Conservation (phyloP, 64 coral and sea anemone species). For the Astreopora myriophthalma region DNA sequence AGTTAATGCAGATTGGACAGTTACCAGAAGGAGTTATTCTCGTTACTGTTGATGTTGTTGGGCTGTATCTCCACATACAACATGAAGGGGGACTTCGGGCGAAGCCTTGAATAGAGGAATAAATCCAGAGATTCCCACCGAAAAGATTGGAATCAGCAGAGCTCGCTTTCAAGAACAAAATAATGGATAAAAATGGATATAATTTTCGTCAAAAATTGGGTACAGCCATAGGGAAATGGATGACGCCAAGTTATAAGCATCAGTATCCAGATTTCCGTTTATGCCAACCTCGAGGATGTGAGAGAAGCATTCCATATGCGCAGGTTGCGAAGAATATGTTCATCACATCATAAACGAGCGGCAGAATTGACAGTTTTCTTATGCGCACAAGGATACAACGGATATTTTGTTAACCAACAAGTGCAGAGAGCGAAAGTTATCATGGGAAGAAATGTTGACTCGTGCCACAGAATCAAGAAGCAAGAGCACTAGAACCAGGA, state of each 20-base stretch:
- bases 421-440: not conserved
- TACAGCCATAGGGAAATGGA: slow-evolving; percentile 22
- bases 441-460: no score
- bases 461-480: no score
- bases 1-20: no score
- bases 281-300: no score
- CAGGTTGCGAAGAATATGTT: slow-evolving; percentile 41
- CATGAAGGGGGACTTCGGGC: not conserved
- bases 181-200: not conserved
- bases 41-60: no score
- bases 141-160: not conserved
- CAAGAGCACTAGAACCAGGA: no score
- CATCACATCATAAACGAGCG: not conserved
- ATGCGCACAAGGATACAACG: slow-evolving; percentile 26
- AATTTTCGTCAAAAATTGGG: slow-evolving; percentile 16
- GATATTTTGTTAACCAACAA: not conserved
- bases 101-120: not conserved
- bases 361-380: not conserved
- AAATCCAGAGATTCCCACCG: not conserved
- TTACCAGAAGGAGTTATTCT: no score
- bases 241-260: not conserved
- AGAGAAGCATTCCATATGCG: slow-evolving; percentile 19
- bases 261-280: no score
- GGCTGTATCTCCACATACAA: not conserved
- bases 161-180: not conserved